Base-by-base conservation (phyloP, 2,113 vertebrate genomes). In the Ascaphus truei region DNA sequence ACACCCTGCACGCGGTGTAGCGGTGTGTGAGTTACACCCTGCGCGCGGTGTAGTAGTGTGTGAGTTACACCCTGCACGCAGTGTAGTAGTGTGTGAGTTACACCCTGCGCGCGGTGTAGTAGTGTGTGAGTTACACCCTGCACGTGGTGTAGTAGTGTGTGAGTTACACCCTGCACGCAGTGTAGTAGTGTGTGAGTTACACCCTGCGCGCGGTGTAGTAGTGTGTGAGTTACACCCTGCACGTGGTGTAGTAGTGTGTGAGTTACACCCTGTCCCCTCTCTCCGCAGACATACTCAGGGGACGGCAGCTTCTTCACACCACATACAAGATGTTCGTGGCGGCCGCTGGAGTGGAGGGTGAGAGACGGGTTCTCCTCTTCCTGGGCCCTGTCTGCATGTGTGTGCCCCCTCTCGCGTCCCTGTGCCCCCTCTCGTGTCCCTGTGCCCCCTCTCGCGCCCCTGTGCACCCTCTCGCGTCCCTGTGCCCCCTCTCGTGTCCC, bases 261-360 rank as follows among this genome's bases (percentile, higher is more conserved):
- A 9, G 31, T 50, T 18, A 15, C 13, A 23, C 12, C 11, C n/a
- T n/a, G 20, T 13, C 22, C 7, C 18, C 2, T n/a, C 36, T 29
- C 56, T 34, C 16, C n/a, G n/a, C 76, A 96, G 93, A 93, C 81
- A 84, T 93, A 75, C 84, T 96, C 67, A 94, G 94, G 78, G 92
- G 90, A 51, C 86, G 94, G 57, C 93, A 95, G 84, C 85, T 96
- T 78, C 91, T 95, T 63, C 94, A 96, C 72, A 94, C 93, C 3
- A 96, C 94, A 60, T 96, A 96, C 76, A 95, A 96, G 89, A 95
- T 96, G 94, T 96, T 96, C 83, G 94, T 96, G 94, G 92, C 83
- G 4, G 93, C 94, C 1, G 92, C 92, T 59, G 94, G 93, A 75
- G 88, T 95, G 56, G 93, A 96, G 68, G 93, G 94, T 95, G 79